Base-by-base conservation (phyloP, 2,888 invertebrate species). In the Temnothorax unifasciatus region DNA sequence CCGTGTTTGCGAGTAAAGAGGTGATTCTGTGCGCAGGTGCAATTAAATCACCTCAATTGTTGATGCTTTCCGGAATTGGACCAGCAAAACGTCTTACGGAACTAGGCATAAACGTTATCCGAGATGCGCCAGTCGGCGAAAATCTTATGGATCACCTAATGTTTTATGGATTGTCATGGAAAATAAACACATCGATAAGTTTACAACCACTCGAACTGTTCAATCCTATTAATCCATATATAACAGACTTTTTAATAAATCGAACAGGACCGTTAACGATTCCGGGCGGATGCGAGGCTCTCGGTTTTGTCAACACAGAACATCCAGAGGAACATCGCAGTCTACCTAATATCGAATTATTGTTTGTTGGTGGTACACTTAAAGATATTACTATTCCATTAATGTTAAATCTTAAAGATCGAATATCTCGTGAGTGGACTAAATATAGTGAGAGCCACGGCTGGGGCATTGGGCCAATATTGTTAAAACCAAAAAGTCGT, bases 71-170 rank as follows among this genome's bases (percentile, higher is more conserved):
- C 18, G 84, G 84, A 2, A 66, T 84, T 11, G 79, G 84, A n/a
- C 79, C 84, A 2, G 38, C 15, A 3, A 18, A 84, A 11, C 57
- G 66, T 8, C 38, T 84, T 13, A 34, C 0, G 2, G 13, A 69
- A 18, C 8, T 79, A 1, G 84, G 57, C 0, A 66, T 84, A 21
- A 0, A 73, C 6, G 64, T 57, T 1, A 44, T 84, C 5, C 25
- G n/a, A 8, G 38, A 84, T 15, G 29, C 38, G 25, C 64, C 77
- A 18, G 84, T 84, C 0, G 97, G 97, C 3, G 95, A 96, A 85
- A 97, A 97, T 91, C 94, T 97, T 6, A 96, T 97, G 96, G 97
- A 97, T 90, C 97, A 97, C 92, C 96, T 97, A 25, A 96, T 96
- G 0, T 96, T 97, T 68, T 96, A 96, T 18, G 97, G 96, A 5